Evolutionary conservation across 2,888 invertebrate genomes (phyloP).

Genomic region (Thelaira solivaga): DNA sequence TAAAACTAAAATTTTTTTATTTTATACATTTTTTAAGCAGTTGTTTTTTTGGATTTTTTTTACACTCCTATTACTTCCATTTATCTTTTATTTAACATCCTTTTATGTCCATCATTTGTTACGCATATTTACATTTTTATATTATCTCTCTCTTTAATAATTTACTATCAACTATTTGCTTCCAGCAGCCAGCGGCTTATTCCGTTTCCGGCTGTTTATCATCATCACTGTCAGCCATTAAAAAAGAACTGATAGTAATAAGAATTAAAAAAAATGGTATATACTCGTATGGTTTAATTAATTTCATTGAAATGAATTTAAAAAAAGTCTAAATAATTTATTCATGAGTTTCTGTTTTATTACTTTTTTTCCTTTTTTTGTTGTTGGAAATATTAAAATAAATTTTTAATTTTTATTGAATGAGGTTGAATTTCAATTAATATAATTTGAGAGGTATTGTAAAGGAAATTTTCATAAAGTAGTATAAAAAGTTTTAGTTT

Average conservation of each 20-base stretch:
- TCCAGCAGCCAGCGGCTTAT: neutral
- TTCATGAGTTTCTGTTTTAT: neutral
- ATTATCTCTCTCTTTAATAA: neutral
- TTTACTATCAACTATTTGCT: neutral
- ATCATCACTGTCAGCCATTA: neutral
- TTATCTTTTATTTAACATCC: neutral
- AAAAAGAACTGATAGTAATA: neutral
- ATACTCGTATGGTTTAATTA: constrained; percentile 23
- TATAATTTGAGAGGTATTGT: constrained; percentile 1
- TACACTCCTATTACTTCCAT: no score
- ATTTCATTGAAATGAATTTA: constrained; percentile 13
- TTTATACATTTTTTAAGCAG: no score
- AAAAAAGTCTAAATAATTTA: neutral
- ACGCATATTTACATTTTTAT: neutral
- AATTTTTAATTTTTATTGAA: no score
- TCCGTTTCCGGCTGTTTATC: neutral
- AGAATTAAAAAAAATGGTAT: no score
- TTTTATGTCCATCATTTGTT: neutral
- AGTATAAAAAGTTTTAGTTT: no score
- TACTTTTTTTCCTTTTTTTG: neutral
- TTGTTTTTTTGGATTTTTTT: no score
- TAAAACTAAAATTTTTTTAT: no score
- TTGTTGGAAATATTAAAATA: neutral
- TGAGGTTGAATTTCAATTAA: constrained; percentile 24
- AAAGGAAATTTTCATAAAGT: no score